Percentiles rank a stretch among this genome's conserved stretches.
Evolutionary conservation across 2,888 invertebrate genomes (phyloP).

Genomic region (Liopterus haemorrhoidalis): DNA sequence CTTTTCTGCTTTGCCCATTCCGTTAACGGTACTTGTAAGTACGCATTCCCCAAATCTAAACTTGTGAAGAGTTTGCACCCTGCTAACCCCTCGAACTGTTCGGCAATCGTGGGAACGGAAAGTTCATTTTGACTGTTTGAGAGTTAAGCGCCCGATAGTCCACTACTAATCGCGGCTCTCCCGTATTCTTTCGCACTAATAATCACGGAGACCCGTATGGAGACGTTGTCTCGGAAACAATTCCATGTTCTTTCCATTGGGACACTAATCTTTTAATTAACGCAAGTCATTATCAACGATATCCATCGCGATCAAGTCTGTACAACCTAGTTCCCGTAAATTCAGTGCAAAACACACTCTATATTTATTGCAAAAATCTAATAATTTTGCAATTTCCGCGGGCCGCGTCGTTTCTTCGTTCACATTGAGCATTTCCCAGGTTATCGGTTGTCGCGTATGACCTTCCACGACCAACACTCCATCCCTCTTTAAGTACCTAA

Average conservation of each 20-base stretch:
- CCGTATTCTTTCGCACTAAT: constrained; percentile 26
- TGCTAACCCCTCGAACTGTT: constrained; percentile 28
- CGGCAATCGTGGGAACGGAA: too few relatives aligned
- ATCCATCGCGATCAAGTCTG: constrained; percentile 17
- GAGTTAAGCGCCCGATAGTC: constrained; percentile 29
- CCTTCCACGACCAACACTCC: too few relatives aligned
- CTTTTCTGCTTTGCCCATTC: constrained; percentile 30
- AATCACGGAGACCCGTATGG: constrained; percentile 22
- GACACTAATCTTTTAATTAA: constrained; percentile 18
- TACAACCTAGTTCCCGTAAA: neutral
- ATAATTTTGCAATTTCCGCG: too few relatives aligned
- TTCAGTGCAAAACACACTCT: neutral
- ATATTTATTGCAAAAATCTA: too few relatives aligned
- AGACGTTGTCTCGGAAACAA: constrained; percentile 26
- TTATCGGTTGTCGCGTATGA: too few relatives aligned
- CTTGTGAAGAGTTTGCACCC: constrained; percentile 29
- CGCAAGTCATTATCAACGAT: neutral
- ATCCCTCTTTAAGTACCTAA: too few relatives aligned
- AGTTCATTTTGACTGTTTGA: too few relatives aligned
- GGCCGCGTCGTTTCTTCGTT: neutral
- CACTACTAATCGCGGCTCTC: constrained; percentile 23
- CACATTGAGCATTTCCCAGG: too few relatives aligned
- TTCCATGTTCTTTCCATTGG: constrained; percentile 20
- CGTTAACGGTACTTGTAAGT: constrained; percentile 33
- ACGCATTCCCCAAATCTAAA: constrained; percentile 32